Evolutionary conservation across 2,888 invertebrate genomes (phyloP).

Genomic region (Melipona bicolor): DNA sequence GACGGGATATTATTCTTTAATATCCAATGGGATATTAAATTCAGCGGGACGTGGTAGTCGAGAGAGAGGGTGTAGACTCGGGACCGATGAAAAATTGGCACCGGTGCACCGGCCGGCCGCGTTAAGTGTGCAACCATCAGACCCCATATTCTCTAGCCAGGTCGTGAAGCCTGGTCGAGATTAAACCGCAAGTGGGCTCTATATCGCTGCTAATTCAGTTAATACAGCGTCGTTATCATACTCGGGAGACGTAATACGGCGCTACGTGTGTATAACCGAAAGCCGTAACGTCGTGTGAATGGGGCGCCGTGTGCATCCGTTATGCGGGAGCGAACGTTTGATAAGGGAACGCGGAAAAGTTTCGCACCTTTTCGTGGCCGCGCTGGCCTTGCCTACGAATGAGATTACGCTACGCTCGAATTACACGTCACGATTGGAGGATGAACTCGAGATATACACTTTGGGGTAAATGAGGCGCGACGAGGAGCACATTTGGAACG

Average conservation of each 20-base stretch:
- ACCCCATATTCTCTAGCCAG: constrained; percentile 55
- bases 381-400: constrained; percentile 24
- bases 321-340: constrained; percentile 20
- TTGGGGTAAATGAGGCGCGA: not conserved
- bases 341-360: constrained; percentile 50
- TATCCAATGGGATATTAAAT: constrained; percentile 69
- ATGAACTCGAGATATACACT: not conserved
- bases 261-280: constrained; percentile 12
- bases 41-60: constrained; percentile 1
- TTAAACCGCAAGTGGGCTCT: constrained; percentile 77
- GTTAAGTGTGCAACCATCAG: constrained; percentile 49
- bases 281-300: not conserved
- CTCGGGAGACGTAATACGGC: constrained; percentile 43
- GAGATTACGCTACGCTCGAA: constrained; percentile 40
- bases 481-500: not conserved
- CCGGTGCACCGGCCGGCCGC: not conserved
- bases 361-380: constrained; percentile 41
- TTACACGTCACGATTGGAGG: not conserved
- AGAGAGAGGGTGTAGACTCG: not conserved
- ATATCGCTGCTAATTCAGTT: constrained; percentile 77
- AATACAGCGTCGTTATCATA: constrained; percentile 72
- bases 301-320: constrained; percentile 36
- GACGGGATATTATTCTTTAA: constrained; percentile 68
- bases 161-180: constrained; percentile 68
- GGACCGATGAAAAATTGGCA: constrained; percentile 58